Evolutionary conservation across 2,797 vertebrate species (phyloP).

Genomic region (Pangasius macronema): DNA sequence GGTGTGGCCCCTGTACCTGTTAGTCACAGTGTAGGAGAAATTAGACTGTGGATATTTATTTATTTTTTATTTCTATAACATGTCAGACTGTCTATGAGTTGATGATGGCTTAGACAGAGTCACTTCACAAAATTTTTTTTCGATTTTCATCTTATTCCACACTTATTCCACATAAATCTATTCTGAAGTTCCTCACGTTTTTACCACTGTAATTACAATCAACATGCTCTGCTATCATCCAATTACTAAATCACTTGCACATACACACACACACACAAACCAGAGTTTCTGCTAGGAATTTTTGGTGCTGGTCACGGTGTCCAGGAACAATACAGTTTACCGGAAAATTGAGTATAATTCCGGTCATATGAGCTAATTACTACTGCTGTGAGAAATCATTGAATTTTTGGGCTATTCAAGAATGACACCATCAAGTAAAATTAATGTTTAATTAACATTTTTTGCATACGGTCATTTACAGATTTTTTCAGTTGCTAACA

Average conservation of each 20-base stretch:
- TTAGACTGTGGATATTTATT: background rate
- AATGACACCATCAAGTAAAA: too few species aligned
- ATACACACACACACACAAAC: background rate
- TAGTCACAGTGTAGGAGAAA: background rate
- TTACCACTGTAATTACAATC: background rate
- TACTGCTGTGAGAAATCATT: too few species aligned
- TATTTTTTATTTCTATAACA: background rate
- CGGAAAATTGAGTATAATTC: too few species aligned
- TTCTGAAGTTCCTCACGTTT: background rate
- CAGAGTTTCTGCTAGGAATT: too few species aligned
- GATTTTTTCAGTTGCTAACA: background rate
- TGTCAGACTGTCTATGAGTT: background rate
- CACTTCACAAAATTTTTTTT: background rate
- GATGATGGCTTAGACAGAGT: background rate
- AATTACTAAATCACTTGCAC: background rate
- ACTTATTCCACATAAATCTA: background rate
- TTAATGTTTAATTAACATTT: too few species aligned
- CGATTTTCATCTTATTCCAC: background rate
- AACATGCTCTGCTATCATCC: background rate
- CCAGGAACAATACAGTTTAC: background rate
- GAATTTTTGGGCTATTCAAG: too few species aligned
- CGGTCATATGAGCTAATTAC: too few species aligned
- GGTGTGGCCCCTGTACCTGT: background rate
- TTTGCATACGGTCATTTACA: too few species aligned
- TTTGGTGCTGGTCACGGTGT: too few species aligned